Conservation (phyloP, 2,888 invertebrate species). For the Lasioglossum leucozonium region DNA sequence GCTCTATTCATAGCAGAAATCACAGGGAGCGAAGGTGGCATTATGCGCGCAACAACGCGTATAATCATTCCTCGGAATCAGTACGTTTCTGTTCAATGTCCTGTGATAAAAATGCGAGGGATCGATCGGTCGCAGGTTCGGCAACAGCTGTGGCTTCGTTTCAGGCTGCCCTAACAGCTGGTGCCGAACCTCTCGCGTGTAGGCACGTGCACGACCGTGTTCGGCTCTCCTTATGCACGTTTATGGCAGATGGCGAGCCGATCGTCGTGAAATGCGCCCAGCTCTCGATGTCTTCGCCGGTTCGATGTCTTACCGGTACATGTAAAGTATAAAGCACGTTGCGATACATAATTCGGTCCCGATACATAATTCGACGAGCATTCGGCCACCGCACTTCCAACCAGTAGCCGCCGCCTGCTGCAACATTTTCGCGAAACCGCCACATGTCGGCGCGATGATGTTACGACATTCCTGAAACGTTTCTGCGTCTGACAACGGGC, state of each 20-base stretch:
- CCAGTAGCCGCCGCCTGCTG: conserved; percentile 44
- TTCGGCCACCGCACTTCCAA: conserved; percentile 23
- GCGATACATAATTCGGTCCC: conserved; percentile 47
- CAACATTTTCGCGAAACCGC: conserved; percentile 22
- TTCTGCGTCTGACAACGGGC: neutral
- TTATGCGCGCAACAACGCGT: conserved; percentile 46
- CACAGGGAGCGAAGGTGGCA: conserved; percentile 9
- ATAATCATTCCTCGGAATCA: conserved; percentile 41
- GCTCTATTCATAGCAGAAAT: conserved; percentile 30
- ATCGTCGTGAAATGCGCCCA: conserved; percentile 43
- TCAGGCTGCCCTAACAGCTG: conserved; percentile 61
- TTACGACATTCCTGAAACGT: conserved; percentile 29
- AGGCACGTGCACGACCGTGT: conserved; percentile 63
- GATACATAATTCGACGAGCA: conserved; percentile 46
- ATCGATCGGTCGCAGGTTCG: conserved; percentile 56
- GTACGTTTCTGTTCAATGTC: conserved; percentile 12
- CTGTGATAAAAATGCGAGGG: conserved; percentile 48
- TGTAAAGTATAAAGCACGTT: conserved; percentile 46
- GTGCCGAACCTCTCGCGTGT: conserved; percentile 67
- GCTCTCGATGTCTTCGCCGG: conserved; percentile 17
- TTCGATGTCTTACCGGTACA: conserved; percentile 1
- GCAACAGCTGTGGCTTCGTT: conserved; percentile 58
- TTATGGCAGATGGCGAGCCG: conserved; percentile 68
- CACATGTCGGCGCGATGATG: conserved; percentile 34
- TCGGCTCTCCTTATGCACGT: conserved; percentile 44